These are phyloP conservation scores for Margarornis squamiger DNA, from an alignment of 2,797 vertebrate genomes.

Conservation along the genomic window DNA sequence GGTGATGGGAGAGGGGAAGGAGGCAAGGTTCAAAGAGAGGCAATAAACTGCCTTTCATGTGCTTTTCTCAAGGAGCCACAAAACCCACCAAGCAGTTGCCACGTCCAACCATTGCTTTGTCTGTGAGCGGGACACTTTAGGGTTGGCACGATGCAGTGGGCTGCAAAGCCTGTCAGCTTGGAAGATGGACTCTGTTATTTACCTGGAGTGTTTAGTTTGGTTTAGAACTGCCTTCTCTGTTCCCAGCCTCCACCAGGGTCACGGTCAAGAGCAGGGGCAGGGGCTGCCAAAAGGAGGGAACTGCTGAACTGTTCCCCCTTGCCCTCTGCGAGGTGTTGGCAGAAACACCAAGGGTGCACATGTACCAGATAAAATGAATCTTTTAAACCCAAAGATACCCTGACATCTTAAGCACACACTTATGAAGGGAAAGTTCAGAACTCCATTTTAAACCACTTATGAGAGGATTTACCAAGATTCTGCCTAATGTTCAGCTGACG, in stretches of 20 bases:
- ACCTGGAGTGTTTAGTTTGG: background rate
- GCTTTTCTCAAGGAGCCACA: background rate
- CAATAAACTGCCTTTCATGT: slow-evolving; percentile 29
- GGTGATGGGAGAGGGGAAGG: slow-evolving; percentile 18
- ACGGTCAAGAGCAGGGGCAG: slow-evolving; percentile 1
- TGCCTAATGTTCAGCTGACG: slow-evolving; percentile 77
- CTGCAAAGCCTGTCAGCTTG: background rate
- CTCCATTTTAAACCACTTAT: slow-evolving; percentile 78
- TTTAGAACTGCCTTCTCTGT: background rate
- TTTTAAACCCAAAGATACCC: slow-evolving; percentile 65
- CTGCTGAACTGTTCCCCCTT: background rate
- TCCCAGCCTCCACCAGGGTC: fast-evolving
- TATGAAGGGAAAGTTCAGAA: slow-evolving; percentile 71
- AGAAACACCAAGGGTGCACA: slow-evolving; percentile 1
- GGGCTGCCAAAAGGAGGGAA: background rate
- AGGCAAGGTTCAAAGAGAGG: slow-evolving; percentile 18
- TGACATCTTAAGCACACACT: slow-evolving; percentile 66
- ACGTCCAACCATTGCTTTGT: background rate
- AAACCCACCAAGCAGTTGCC: background rate
- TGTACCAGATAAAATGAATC: slow-evolving; percentile 44
- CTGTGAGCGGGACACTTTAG: background rate
- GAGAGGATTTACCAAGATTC: slow-evolving; percentile 78
- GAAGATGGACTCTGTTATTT: background rate
- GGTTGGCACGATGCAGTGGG: background rate
- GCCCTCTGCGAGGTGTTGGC: background rate